Conservation (phyloP, 2,113 vertebrate genomes). For the Puntigrus tetrazona region DNA sequence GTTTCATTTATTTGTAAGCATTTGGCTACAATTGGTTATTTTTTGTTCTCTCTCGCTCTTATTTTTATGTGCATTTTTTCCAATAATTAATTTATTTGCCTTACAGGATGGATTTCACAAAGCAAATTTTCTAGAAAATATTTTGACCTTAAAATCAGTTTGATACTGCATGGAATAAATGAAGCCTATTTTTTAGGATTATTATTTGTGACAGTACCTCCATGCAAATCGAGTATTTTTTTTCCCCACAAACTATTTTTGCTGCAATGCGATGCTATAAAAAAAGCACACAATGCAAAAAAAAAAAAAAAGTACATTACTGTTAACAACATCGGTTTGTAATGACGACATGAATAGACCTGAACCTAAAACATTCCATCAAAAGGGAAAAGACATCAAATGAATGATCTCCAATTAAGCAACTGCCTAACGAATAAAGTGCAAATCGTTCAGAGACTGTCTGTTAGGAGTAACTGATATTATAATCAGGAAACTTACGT, state of each 20-base stretch:
- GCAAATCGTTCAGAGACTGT: slow-evolving; percentile 4
- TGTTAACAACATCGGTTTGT: neutral
- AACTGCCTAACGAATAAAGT: slow-evolving; percentile 27
- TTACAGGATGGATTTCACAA: neutral
- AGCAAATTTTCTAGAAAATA: neutral
- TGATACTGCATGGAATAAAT: neutral
- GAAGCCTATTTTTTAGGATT: neutral
- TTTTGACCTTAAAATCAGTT: too few relatives aligned
- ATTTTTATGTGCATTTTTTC: neutral
- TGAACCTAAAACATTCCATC: slow-evolving; percentile 1
- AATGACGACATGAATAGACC: neutral
- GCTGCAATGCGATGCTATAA: neutral
- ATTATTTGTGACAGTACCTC: too few relatives aligned
- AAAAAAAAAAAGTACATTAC: neutral
- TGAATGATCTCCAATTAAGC: neutral
- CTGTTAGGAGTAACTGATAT: slow-evolving; percentile 7
- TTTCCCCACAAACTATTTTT: neutral
- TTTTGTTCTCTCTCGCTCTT: too few relatives aligned
- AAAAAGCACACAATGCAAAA: too few relatives aligned
- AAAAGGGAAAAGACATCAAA: neutral
- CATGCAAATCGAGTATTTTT: too few relatives aligned
- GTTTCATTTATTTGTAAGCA: too few relatives aligned
- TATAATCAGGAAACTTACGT: neutral
- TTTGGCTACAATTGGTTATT: too few relatives aligned
- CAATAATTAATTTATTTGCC: neutral